Conservation (phyloP, 2,797 vertebrate species). For the Myiothlypis coronata region DNA sequence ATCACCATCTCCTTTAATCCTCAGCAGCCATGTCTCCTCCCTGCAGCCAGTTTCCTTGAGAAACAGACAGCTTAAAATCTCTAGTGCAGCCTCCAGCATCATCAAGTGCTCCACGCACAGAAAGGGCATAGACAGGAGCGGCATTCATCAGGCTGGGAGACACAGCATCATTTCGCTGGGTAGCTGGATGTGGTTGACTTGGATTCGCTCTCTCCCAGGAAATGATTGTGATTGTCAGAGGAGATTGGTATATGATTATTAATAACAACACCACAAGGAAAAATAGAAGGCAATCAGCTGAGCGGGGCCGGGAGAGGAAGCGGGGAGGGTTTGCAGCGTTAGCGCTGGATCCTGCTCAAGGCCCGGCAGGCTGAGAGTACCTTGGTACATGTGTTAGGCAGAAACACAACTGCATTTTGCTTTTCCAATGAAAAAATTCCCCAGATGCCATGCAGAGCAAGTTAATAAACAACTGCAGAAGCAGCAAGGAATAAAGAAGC, state of each 20-base stretch:
- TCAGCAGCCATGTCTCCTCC: neutral
- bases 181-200: conserved; percentile 44
- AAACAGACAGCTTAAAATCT: neutral
- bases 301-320: neutral
- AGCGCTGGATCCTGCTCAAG: conserved; percentile 8
- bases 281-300: conserved; percentile 64
- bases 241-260: conserved; percentile 65
- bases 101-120: neutral
- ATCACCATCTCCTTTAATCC: neutral
- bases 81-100: neutral
- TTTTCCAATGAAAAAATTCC: conserved; percentile 18
- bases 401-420: neutral
- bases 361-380: neutral
- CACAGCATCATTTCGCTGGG: neutral
- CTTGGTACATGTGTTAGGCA: neutral
- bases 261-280: conserved; percentile 60
- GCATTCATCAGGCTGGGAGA: conserved; percentile 39
- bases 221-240: conserved; percentile 63
- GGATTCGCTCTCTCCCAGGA: conserved; percentile 53
- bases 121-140: neutral
- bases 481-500: neutral
- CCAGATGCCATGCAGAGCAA: neutral
- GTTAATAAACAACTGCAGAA: conserved; percentile 29
- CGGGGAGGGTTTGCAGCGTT: neutral
- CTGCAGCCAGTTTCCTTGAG: neutral